These are phyloP conservation scores for Pedicia rivosa DNA, from an alignment of 2,888 invertebrate genomes.

Conservation along the genomic window DNA sequence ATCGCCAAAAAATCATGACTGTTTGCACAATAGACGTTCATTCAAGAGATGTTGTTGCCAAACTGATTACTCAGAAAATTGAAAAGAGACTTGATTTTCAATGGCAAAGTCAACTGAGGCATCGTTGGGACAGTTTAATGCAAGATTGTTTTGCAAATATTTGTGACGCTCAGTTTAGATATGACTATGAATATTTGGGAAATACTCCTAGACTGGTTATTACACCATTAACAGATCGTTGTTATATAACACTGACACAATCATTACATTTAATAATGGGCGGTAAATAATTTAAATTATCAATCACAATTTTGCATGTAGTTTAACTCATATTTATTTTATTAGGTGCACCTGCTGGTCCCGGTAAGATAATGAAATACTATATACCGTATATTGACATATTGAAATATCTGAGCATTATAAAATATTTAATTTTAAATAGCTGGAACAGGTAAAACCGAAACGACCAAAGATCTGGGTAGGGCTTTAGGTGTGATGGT, in stretches of 20 bases:
- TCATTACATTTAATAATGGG: conserved; percentile 89
- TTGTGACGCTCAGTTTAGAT: conserved; percentile 85
- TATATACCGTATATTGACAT: too few relatives aligned
- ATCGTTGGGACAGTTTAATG: conserved; percentile 56
- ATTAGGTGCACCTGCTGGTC: conserved; percentile 92
- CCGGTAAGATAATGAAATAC: too few relatives aligned
- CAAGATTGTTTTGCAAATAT: conserved; percentile 86
- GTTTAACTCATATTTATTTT: too few relatives aligned
- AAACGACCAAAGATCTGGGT: conserved; percentile 94
- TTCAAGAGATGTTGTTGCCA: conserved; percentile 83
- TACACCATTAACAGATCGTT: conserved; percentile 87
- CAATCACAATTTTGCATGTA: too few relatives aligned
- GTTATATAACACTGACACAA: conserved; percentile 90
- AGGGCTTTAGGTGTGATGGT: conserved; percentile 95
- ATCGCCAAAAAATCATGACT: conserved; percentile 93
- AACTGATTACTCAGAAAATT: conserved; percentile 68
- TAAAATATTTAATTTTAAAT: too few relatives aligned
- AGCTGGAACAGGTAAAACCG: conserved; percentile 94
- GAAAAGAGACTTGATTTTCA: conserved; percentile 68
- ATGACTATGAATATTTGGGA: conserved; percentile 88
- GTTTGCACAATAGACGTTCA: conserved; percentile 95
- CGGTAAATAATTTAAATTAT: too few relatives aligned
- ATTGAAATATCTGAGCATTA: too few relatives aligned
- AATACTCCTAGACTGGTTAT: conserved; percentile 89
- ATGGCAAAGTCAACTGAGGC: conserved; percentile 80